Evolutionary conservation across 2,888 invertebrate genomes (phyloP).

Genomic region (Acanthosepion pharaonis): DNA sequence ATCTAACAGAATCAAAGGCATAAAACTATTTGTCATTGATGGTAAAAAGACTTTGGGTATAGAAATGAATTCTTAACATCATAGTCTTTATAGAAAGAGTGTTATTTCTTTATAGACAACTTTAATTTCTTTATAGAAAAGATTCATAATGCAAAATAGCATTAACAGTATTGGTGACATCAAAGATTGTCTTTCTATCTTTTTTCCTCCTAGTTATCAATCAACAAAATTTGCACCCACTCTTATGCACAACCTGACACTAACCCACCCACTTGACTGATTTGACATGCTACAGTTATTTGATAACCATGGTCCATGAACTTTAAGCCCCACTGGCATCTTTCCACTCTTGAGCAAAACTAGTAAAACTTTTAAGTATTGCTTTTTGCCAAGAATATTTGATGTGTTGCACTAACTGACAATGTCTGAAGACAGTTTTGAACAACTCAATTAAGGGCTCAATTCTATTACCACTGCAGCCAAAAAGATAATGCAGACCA

Average conservation of each 20-base stretch:
- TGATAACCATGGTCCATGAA: background rate
- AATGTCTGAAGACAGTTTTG: background rate
- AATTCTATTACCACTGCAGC: conserved; percentile 16
- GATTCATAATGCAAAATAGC: no score
- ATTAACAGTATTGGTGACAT: no score
- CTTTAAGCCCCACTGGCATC: background rate
- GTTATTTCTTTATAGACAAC: no score
- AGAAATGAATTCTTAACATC: no score
- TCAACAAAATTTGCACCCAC: no score
- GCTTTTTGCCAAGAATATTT: conserved; percentile 15
- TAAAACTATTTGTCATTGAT: no score
- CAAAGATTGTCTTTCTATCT: no score
- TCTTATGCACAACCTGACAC: background rate
- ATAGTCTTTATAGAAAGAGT: no score
- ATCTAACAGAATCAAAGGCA: no score
- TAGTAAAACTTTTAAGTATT: background rate
- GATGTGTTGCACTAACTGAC: background rate
- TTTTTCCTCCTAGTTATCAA: no score
- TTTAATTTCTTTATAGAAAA: no score
- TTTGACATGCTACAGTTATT: conserved; percentile 9
- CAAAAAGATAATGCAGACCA: background rate
- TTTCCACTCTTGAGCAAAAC: background rate
- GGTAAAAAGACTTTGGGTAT: no score
- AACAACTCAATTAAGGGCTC: conserved; percentile 21
- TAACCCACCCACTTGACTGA: background rate